A percentile compares a stretch with the other conserved stretches of the same genome.
These are phyloP conservation scores for Rhagophthalmus giganteus DNA, from an alignment of 2,888 invertebrate genomes.

Conservation along the genomic window DNA sequence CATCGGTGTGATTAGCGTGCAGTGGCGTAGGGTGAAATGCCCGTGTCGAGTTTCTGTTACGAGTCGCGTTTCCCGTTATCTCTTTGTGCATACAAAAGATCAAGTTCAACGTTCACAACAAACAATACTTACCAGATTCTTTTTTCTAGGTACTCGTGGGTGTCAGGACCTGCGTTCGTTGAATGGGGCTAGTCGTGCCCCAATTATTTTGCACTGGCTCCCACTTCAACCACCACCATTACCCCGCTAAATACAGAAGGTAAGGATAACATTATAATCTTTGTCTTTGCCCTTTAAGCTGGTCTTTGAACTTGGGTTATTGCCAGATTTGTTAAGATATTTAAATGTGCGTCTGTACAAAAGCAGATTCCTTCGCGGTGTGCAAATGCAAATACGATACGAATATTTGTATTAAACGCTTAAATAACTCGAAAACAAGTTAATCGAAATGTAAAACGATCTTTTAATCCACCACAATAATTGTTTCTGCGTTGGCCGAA, in stretches of 20 bases:
- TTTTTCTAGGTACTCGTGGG: slow-evolving; percentile 25
- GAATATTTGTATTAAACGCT: too few relatives aligned
- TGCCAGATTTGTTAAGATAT: too few relatives aligned
- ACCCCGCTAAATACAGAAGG: slow-evolving; percentile 57
- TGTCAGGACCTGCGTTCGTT: slow-evolving; percentile 37
- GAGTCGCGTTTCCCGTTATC: neutral
- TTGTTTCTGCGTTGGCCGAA: too few relatives aligned
- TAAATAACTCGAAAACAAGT: too few relatives aligned
- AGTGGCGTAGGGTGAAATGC: neutral
- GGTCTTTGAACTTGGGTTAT: too few relatives aligned
- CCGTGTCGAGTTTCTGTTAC: neutral
- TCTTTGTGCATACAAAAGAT: neutral
- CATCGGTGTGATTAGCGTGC: neutral
- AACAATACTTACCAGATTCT: neutral
- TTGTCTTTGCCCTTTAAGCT: too few relatives aligned
- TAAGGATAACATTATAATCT: slow-evolving; percentile 35
- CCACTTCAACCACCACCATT: slow-evolving; percentile 56
- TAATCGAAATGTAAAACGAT: too few relatives aligned
- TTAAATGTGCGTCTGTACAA: too few relatives aligned
- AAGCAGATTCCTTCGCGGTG: neutral
- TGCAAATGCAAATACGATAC: too few relatives aligned
- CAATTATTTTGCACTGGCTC: slow-evolving; percentile 56
- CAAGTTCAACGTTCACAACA: neutral
- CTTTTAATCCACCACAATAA: too few relatives aligned
- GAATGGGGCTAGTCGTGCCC: slow-evolving; percentile 56